A percentile compares a stretch with the other conserved stretches of the same genome.
phyloP scores from a whole-genome alignment of 2,888 invertebrate species.

The Morinoia aosen region DNA sequence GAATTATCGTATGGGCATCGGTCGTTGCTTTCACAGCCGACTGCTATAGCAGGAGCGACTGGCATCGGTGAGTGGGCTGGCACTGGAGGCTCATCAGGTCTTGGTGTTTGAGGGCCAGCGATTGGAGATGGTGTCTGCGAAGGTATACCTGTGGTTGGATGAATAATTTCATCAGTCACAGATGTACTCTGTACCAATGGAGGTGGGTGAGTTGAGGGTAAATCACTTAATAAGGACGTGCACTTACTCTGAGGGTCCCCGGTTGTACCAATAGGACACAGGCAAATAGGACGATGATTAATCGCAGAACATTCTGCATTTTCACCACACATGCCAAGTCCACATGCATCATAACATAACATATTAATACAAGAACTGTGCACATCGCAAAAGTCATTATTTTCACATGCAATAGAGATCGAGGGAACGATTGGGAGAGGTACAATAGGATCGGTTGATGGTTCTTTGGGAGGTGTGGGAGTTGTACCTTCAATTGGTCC shows the following conservation, averaged over 20 bases:
- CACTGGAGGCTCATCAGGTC: slow-evolving; percentile 13
- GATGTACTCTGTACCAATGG: slow-evolving; percentile 46
- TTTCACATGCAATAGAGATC: slow-evolving; percentile 76
- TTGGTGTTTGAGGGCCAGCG: slow-evolving; percentile 48
- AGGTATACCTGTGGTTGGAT: slow-evolving; percentile 50
- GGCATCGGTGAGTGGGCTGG: slow-evolving; percentile 54
- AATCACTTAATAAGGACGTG: slow-evolving; percentile 72
- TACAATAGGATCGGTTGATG: slow-evolving; percentile 52
- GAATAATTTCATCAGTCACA: slow-evolving; percentile 54
- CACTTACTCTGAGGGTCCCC: slow-evolving; percentile 89
- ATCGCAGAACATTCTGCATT: slow-evolving; percentile 86
- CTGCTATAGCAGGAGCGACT: slow-evolving; percentile 58
- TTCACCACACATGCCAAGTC: slow-evolving; percentile 80
- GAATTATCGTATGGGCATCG: slow-evolving; percentile 80
- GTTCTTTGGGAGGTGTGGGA: slow-evolving; percentile 53
- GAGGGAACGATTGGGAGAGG: slow-evolving; percentile 59
- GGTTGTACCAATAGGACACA: slow-evolving; percentile 80
- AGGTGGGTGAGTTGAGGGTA: slow-evolving; percentile 53
- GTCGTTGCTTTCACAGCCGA: slow-evolving; percentile 74
- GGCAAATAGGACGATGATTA: slow-evolving; percentile 75
- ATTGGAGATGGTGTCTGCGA: slow-evolving; percentile 34
- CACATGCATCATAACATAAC: slow-evolving; percentile 83
- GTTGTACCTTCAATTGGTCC: slow-evolving; percentile 57
- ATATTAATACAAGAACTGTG: slow-evolving; percentile 82
- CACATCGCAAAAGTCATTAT: slow-evolving; percentile 82